Base-by-base conservation (phyloP, 2,888 invertebrate genomes). In the Tenthredo livida region DNA sequence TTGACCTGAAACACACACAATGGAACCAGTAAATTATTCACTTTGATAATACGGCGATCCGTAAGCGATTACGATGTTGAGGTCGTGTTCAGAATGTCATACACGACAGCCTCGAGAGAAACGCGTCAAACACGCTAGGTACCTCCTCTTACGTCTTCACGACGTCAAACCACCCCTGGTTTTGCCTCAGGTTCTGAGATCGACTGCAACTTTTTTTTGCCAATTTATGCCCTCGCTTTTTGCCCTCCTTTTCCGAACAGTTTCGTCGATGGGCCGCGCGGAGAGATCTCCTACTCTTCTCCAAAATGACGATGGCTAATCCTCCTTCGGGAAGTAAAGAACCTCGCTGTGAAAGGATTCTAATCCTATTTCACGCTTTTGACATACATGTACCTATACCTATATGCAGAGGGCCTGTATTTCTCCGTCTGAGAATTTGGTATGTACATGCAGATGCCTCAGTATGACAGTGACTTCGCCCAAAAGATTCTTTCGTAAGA, bases 1-100 rank as follows among this genome's bases (percentile, higher is more conserved):
- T 89, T 88, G 87, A 85, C 84, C 89, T 90, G 88, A 89, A 88
- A 88, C 87, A 88, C 86, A 88, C 86, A 88, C 86, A 84, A 84
- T 75, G 61, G 75, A 0, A 25, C 0, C 21, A n/a, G 10, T 5
- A 37, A 7, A 50, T 75, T 5, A 75, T 75, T 50, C 50, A 75
- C 50, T 9, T 25, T 50, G 77, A n/a, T 10, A 50, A 9, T 17
- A n/a, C 9, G 10, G 10, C n/a, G n/a, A 50, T 29, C 17, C 9
- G 5, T 43, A 29, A 17, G 10, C 7, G 77, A 54, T 15, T 77
- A 77, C 15, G 29, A 33, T 50, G 50, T 50, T 33, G 33, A 33
- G 17, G 33, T 77, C 77, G 17, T 40, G 77, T 77, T 54, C 54
- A n/a, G n/a, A 54, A 77, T 77, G 77, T 54, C 29, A 3, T 54